Evolutionary conservation across 2,113 vertebrate species (phyloP).

Genomic region (Bucco capensis): DNA sequence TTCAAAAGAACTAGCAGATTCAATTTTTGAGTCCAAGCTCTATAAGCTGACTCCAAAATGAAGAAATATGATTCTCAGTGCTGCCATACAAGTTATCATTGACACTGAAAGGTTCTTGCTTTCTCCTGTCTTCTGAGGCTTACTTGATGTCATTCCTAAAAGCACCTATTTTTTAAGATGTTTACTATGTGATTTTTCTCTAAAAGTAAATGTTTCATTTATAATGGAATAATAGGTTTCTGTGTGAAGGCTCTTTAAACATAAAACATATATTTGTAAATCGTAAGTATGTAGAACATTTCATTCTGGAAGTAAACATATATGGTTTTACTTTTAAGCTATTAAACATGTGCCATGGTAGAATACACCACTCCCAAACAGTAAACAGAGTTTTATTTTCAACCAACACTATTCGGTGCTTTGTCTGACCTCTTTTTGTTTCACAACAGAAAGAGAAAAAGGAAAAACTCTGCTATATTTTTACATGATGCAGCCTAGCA

Average conservation of each 20-base stretch:
- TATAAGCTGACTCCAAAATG: background rate
- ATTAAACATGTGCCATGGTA: background rate
- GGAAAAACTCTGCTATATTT: background rate
- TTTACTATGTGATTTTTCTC: background rate
- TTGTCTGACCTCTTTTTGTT: background rate
- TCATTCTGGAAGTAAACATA: background rate
- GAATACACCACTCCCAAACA: background rate
- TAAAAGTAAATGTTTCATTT: background rate
- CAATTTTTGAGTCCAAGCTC: background rate
- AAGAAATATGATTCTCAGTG: background rate
- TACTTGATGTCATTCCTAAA: background rate
- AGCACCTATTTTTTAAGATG: background rate
- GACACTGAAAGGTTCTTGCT: background rate
- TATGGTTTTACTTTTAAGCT: background rate
- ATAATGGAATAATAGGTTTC: background rate
- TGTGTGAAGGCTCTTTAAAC: background rate
- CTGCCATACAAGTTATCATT: background rate
- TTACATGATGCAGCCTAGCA: background rate
- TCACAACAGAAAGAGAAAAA: background rate
- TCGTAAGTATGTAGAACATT: background rate
- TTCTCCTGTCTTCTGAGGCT: background rate
- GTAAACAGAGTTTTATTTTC: background rate
- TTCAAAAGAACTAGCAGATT: background rate
- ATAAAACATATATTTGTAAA: background rate
- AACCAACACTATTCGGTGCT: fast-evolving